A percentile compares a stretch with the other conserved stretches of the same genome.
Evolutionary conservation across 2,797 vertebrate species (phyloP).

Genomic region (Coluber constrictor): DNA sequence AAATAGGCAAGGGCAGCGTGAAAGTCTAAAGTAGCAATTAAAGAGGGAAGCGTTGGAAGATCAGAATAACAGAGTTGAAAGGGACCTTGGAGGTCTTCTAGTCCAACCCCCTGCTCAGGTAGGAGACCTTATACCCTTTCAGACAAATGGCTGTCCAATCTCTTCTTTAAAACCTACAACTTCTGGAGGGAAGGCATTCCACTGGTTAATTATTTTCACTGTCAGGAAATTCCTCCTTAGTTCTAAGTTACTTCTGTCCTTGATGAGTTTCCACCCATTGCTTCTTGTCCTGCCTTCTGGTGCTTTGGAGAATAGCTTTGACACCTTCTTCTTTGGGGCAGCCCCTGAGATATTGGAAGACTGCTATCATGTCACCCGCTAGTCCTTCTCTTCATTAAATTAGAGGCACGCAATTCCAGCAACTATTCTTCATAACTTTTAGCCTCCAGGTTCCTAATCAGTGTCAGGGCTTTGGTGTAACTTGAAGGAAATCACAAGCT

Average conservation of each 20-base stretch:
- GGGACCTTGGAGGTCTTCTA: not conserved
- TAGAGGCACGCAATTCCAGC: not conserved
- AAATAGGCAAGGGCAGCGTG: not conserved
- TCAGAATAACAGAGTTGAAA: not conserved
- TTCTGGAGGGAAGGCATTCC: accelerated
- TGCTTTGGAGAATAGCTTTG: not conserved
- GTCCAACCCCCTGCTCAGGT: not conserved
- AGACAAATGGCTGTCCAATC: not conserved
- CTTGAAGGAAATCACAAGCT: not conserved
- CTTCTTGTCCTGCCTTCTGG: not conserved
- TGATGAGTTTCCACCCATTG: not conserved
- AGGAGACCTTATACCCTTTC: accelerated
- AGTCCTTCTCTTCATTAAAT: not conserved
- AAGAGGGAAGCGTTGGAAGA: not conserved
- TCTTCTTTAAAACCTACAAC: not conserved
- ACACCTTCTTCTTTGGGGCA: not conserved
- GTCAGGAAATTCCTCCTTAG: not conserved
- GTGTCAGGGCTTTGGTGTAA: not conserved
- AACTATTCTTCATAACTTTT: not conserved
- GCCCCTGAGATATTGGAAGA: not conserved
- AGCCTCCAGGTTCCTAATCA: not conserved
- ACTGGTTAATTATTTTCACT: not conserved
- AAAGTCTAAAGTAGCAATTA: not conserved
- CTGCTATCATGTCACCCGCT: not conserved
- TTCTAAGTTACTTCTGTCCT: not conserved